Percentiles rank a stretch among this genome's conserved stretches.
phyloP scores from a whole-genome alignment of 2,888 invertebrate genomes.

The Xestia xanthographa region DNA sequence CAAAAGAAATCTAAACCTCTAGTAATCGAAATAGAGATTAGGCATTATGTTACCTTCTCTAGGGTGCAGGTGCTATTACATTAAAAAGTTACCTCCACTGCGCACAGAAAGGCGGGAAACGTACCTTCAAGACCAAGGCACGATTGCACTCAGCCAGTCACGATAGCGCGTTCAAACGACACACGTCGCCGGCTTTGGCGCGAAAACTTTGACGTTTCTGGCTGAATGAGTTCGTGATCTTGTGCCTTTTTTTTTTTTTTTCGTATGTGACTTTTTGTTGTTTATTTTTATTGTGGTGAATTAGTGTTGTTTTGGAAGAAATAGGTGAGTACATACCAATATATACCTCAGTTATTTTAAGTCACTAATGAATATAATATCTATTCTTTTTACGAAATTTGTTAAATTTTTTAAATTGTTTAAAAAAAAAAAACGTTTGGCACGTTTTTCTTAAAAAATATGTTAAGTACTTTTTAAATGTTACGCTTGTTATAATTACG shows the following conservation, averaged over 20 bases:
- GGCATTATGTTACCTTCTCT: slow-evolving; percentile 54
- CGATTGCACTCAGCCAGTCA: slow-evolving; percentile 52
- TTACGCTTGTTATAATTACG: neutral
- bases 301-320: slow-evolving; percentile 47
- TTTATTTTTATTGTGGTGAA: slow-evolving; percentile 39
- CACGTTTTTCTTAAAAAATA: neutral
- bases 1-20: slow-evolving; percentile 52
- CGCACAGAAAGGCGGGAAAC: slow-evolving; percentile 52
- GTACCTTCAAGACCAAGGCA: slow-evolving; percentile 59
- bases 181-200: slow-evolving; percentile 62
- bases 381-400: neutral
- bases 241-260: slow-evolving; percentile 45
- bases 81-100: slow-evolving; percentile 65
- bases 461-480: neutral
- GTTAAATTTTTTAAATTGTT: too few relatives aligned
- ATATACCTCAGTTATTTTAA: neutral
- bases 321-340: slow-evolving; percentile 43
- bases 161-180: slow-evolving; percentile 57
- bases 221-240: slow-evolving; percentile 54
- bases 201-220: slow-evolving; percentile 61
- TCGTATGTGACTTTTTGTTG: slow-evolving; percentile 49
- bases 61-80: slow-evolving; percentile 59
- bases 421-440: neutral
- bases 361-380: neutral
- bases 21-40: slow-evolving; percentile 32